These are phyloP conservation scores for Campodea augens DNA, from an alignment of 1,140 invertebrate species.

Conservation along the genomic window DNA sequence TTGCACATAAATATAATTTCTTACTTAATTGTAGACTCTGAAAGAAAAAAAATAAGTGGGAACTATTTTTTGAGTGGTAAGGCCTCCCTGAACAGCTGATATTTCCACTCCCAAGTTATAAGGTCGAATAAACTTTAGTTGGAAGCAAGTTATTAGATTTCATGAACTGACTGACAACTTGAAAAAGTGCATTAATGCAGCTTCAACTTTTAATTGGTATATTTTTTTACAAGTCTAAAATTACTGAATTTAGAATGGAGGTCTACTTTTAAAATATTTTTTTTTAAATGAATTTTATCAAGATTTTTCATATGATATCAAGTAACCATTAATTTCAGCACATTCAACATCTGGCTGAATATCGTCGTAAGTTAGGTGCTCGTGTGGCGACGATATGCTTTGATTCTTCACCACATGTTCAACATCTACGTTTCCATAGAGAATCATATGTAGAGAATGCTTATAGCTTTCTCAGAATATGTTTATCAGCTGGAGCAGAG, in stretches of 20 bases:
- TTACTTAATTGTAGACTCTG: no score
- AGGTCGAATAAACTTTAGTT: no score
- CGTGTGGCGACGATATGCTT: constrained; percentile 37
- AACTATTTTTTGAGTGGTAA: no score
- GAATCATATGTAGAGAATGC: constrained; percentile 39
- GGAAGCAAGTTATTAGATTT: no score
- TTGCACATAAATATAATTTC: no score
- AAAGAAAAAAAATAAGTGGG: no score
- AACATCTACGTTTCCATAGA: constrained; percentile 38
- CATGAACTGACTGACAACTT: no score
- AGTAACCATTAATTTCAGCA: constrained; percentile 28
- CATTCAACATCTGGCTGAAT: constrained; percentile 36
- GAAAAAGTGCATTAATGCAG: neutral
- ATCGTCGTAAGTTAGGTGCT: constrained; percentile 35
- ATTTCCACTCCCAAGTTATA: no score
- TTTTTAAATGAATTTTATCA: neutral
- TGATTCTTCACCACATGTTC: constrained; percentile 46
- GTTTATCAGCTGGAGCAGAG: constrained; percentile 18
- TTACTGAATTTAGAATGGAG: neutral
- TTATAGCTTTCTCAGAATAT: constrained; percentile 36
- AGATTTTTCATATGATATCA: neutral
- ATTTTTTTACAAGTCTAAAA: neutral
- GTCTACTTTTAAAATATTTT: neutral
- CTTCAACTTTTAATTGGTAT: neutral
- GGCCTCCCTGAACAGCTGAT: no score